A percentile compares a stretch with the other conserved stretches of the same genome.
phyloP scores from a whole-genome alignment of 2,797 vertebrate genomes.

The Tiaroga cobitis region DNA sequence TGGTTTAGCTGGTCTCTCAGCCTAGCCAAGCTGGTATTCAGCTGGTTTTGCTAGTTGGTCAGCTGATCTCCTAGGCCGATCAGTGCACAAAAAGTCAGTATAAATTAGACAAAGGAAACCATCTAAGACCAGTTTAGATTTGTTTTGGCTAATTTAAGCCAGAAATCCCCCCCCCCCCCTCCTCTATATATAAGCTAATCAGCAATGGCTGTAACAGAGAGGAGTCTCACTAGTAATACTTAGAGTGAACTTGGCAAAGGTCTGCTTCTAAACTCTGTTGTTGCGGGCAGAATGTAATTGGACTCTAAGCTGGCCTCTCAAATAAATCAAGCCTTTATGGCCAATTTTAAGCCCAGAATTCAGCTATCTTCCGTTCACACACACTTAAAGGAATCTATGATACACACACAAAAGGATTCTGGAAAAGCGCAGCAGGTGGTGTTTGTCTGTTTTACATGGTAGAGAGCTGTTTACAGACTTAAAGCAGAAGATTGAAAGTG shows the following conservation, averaged over 20 bases:
- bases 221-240: neutral
- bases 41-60: neutral
- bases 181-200: conserved; percentile 3
- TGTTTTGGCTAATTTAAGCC: neutral
- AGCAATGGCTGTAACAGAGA: neutral
- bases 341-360: conserved; percentile 27
- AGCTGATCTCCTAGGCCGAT: neutral
- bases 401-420: conserved; percentile 46
- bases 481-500: conserved; percentile 43
- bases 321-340: conserved; percentile 35
- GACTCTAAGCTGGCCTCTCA: conserved; percentile 35
- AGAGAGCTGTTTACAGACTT: conserved; percentile 47
- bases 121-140: neutral
- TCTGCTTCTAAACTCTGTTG: conserved; percentile 15
- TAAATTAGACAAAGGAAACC: neutral
- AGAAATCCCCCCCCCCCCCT: too few species aligned
- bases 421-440: conserved; percentile 43
- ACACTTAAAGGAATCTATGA: conserved; percentile 44
- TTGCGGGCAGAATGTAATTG: conserved; percentile 30
- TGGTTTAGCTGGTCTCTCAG: neutral
- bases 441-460: conserved; percentile 29
- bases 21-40: neutral
- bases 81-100: too few species aligned
- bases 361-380: neutral
- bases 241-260: conserved; percentile 13